A percentile compares a stretch with the other conserved stretches of the same genome.
Evolutionary conservation across 2,888 invertebrate species (phyloP).

Genomic region (Bellardia pandia): DNA sequence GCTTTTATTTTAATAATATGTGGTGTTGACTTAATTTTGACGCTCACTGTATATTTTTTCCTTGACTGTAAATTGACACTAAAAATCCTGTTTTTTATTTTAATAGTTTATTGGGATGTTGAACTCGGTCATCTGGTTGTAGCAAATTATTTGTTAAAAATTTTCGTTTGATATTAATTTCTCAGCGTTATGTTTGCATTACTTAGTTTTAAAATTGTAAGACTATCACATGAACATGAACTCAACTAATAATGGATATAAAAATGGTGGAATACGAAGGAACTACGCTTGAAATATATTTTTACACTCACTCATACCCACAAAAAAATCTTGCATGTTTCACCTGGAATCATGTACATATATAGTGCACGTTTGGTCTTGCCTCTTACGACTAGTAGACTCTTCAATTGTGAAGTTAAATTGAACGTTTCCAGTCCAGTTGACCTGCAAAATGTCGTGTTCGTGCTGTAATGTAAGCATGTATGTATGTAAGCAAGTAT

Average conservation of each 20-base stretch:
- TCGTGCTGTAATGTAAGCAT: slow-evolving; percentile 4
- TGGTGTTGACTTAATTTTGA: too few species aligned
- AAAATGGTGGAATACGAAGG: not conserved
- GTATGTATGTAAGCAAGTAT: not conserved
- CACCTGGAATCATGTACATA: not conserved
- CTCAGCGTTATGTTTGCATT: too few species aligned
- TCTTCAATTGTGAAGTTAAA: slow-evolving; percentile 23
- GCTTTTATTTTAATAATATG: too few species aligned
- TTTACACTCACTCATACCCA: not conserved
- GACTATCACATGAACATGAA: not conserved
- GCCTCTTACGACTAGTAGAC: not conserved
- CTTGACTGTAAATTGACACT: not conserved
- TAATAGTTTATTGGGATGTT: too few species aligned
- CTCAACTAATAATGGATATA: not conserved
- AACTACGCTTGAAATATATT: not conserved
- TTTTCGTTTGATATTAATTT: too few species aligned
- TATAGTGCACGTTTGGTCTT: not conserved
- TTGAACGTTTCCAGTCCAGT: slow-evolving; percentile 49
- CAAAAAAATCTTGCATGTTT: not conserved
- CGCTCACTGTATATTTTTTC: too few species aligned
- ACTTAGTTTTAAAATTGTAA: too few species aligned
- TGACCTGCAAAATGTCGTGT: slow-evolving; percentile 24
- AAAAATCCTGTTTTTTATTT: not conserved
- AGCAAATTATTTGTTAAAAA: too few species aligned
- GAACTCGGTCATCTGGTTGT: too few species aligned